Percentiles rank a stretch among this genome's conserved stretches.
These are phyloP conservation scores for Nerophis lumbriciformis DNA, from an alignment of 2,113 vertebrate species.

Conservation along the genomic window DNA sequence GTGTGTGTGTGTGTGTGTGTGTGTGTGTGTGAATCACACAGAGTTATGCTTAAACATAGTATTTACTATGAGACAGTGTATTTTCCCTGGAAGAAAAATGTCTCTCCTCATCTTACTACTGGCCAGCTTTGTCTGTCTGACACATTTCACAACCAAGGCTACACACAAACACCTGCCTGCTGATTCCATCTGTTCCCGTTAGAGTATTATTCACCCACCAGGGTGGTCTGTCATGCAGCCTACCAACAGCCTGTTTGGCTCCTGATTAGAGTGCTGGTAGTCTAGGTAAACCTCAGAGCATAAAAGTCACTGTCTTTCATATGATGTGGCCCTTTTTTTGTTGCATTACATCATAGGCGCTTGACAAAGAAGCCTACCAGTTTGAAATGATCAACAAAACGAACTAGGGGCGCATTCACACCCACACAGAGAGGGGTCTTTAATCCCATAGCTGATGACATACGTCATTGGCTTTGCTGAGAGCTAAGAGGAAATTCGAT, in stretches of 20 bases:
- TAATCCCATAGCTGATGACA: constrained; percentile 54
- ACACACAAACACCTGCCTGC: constrained; percentile 42
- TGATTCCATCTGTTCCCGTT: constrained; percentile 32
- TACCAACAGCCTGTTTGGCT: constrained; percentile 29
- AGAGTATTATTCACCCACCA: constrained; percentile 40
- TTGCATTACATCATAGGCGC: constrained; percentile 50
- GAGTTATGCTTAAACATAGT: constrained; percentile 16
- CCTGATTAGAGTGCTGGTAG: constrained; percentile 16
- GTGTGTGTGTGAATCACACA: neutral
- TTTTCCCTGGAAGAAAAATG: constrained; percentile 21
- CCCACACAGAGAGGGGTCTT: constrained; percentile 42
- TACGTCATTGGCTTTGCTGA: constrained; percentile 55
- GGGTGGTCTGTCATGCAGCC: constrained; percentile 52
- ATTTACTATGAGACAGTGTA: constrained; percentile 3
- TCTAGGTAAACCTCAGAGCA: constrained; percentile 12
- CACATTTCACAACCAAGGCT: constrained; percentile 32
- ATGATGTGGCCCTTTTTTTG: constrained; percentile 58
- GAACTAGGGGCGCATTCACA: constrained; percentile 60
- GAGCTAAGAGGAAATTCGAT: constrained; percentile 49
- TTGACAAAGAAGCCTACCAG: constrained; percentile 49
- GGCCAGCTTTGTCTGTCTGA: constrained; percentile 32
- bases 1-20: too few relatives aligned
- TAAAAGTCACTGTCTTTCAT: constrained; percentile 38
- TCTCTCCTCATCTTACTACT: constrained; percentile 9
- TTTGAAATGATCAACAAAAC: constrained; percentile 50